Conservation (phyloP, 2,797 vertebrate species). For the Rhabdomys pumilio region DNA sequence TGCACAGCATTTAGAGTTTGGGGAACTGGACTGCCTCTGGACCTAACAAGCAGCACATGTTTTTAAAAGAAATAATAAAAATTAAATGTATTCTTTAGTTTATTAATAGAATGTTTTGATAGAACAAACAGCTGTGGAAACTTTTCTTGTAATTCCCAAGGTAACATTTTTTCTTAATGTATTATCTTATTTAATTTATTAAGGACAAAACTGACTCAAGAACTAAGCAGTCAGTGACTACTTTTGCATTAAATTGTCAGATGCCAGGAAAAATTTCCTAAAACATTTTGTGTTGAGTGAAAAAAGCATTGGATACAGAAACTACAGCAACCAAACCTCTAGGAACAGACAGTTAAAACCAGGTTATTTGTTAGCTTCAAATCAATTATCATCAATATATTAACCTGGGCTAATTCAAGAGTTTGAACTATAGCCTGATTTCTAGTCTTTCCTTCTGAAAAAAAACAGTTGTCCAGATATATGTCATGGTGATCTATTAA, state of each 20-base stretch:
- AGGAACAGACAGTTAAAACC: not conserved
- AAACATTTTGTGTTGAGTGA: not conserved
- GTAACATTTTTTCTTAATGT: not conserved
- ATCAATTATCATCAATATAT: not conserved
- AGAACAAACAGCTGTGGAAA: not conserved
- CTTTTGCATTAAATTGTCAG: not conserved
- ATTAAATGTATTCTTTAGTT: not conserved
- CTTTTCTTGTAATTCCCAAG: not conserved
- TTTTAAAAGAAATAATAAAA: not conserved
- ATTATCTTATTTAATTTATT: not conserved
- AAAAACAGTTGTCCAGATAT: not conserved
- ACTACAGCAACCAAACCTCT: not conserved
- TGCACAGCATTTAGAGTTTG: not conserved
- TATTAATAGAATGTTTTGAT: not conserved
- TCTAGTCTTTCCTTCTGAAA: not conserved
- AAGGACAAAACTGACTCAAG: not conserved
- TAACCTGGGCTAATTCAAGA: constrained; percentile 18
- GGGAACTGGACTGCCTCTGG: no score
- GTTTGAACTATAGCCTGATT: not conserved
- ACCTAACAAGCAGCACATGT: not conserved
- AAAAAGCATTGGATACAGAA: not conserved
- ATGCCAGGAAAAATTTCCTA: not conserved
- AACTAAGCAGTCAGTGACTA: not conserved
- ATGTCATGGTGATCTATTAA: not conserved
- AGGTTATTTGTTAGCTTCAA: not conserved